Base-by-base conservation (phyloP, 2,113 vertebrate species). In the Urocynchramus pylzowi region DNA sequence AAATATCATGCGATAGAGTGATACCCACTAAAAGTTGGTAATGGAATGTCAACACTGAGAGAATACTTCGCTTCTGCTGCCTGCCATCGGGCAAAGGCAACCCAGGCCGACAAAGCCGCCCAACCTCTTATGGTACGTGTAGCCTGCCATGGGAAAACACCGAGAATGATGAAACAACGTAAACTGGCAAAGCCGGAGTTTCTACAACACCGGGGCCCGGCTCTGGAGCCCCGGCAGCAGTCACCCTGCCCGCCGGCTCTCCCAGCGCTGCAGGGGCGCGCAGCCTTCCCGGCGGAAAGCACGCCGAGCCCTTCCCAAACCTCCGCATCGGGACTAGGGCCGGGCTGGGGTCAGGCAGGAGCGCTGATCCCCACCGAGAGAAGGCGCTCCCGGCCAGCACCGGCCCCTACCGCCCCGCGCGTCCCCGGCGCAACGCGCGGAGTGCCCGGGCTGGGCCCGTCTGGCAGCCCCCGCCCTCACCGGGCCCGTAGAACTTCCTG, bases 401-500 rank as follows among this genome's bases (percentile, higher is more conserved):
- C 68, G 19, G 53, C 42, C 28, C 77, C 4, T 37, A 4, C 41
- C 39, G 16, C 19, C 47, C 44, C 21, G 20, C 3, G 22, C 8
- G 13, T 14, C 56, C 17, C 20, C 41, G 19, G 45, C 77, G 60
- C 75, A 67, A 54, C 10, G 52, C 6, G 56, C 57, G 10, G 26
- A 26, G 30, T 3, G 22, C 41, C 61, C 35, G 33, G 30, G 21
- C 41, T 2, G 63, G 68, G 67, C 57, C 50, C 63, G 13, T 27
- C 45, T 20, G n/a, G 28, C 49, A 54, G 18, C 44, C 35, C 59
- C 84, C 39, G 41, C 60, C n/a, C 85, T 77, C 97, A 99, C 99
- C 99, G 76, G 99, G 99, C 26, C 99, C 99, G 96, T 99, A 99
- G 96, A 99, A 99, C 97, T 99, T 99, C 94, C 98, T 98, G 39